These are phyloP conservation scores for Falco biarmicus DNA, from an alignment of 2,797 vertebrate genomes.

Conservation along the genomic window DNA sequence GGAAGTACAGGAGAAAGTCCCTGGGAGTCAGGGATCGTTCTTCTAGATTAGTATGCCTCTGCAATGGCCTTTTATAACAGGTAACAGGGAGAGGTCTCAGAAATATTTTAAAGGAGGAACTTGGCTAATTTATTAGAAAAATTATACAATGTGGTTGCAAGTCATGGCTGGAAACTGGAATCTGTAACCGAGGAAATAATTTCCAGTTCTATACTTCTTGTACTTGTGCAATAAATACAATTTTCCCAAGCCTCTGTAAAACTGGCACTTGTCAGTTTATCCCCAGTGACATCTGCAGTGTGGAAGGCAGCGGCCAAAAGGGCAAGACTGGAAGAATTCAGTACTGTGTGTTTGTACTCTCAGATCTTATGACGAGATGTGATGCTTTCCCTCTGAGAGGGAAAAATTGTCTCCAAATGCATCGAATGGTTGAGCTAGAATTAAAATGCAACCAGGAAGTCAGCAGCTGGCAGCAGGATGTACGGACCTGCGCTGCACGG, in stretches of 20 bases:
- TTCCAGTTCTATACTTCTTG: background rate
- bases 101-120: background rate
- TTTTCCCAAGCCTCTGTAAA: background rate
- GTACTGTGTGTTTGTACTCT: background rate
- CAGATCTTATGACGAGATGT: background rate
- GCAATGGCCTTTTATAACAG: background rate
- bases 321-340: background rate
- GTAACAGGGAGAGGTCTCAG: background rate
- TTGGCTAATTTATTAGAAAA: background rate
- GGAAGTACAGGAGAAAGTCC: background rate
- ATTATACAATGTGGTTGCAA: background rate
- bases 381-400: background rate
- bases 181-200: background rate
- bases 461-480: background rate
- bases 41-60: no score
- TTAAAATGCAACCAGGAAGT: background rate
- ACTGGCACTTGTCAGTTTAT: background rate
- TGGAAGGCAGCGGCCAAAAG: background rate
- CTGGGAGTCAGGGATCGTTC: background rate
- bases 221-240: background rate
- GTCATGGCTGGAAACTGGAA: background rate
- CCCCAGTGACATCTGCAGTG: background rate
- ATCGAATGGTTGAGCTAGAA: background rate
- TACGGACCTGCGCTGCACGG: background rate
- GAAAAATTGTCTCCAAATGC: background rate